Evolutionary conservation across 64 coral and sea anemone species (phyloP).

Genomic region (Exaiptasia diaphana): DNA sequence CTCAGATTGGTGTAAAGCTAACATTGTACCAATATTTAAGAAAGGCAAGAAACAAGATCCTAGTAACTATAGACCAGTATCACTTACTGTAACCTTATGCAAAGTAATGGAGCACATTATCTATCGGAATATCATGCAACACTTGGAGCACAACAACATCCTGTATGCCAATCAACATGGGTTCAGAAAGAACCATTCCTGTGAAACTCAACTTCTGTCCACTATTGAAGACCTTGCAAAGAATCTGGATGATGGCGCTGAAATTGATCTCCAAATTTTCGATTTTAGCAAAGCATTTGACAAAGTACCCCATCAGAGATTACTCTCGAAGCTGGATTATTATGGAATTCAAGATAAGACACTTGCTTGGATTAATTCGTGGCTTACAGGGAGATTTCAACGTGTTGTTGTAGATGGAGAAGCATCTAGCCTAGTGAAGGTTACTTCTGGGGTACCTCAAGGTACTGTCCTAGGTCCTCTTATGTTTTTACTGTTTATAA

Average conservation of each 20-base stretch:
- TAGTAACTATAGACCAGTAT: slow-evolving; percentile 31
- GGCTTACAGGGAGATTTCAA: slow-evolving; percentile 8
- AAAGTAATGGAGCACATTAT: slow-evolving; percentile 55
- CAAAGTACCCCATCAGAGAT: not conserved
- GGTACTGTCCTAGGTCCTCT: slow-evolving; percentile 20
- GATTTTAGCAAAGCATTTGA: slow-evolving; percentile 25
- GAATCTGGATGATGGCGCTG: slow-evolving; percentile 4
- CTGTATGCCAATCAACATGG: slow-evolving; percentile 39
- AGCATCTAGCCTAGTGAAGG: not conserved
- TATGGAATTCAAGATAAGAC: slow-evolving; percentile 32
- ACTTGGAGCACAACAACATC: slow-evolving; percentile 64
- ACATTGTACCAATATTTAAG: slow-evolving; percentile 44
- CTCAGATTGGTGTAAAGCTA: slow-evolving; percentile 35
- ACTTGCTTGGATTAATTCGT: slow-evolving; percentile 20
- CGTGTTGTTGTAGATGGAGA: slow-evolving; percentile 32
- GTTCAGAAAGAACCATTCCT: slow-evolving; percentile 40
- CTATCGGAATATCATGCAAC: slow-evolving; percentile 57
- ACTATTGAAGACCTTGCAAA: slow-evolving; percentile 30
- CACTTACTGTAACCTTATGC: slow-evolving; percentile 13
- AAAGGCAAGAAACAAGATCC: slow-evolving; percentile 44
- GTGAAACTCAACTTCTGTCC: slow-evolving; percentile 17
- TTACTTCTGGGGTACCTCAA: slow-evolving; percentile 35
- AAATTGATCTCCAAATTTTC: slow-evolving; percentile 31
- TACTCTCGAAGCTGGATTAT: not conserved
- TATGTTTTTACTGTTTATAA: slow-evolving; percentile 18